Evolutionary conservation across 92 coral and sea anemone species (phyloP), one percentile per base, ranked within the genome.

Genomic region (Siderastrea radians): DNA sequence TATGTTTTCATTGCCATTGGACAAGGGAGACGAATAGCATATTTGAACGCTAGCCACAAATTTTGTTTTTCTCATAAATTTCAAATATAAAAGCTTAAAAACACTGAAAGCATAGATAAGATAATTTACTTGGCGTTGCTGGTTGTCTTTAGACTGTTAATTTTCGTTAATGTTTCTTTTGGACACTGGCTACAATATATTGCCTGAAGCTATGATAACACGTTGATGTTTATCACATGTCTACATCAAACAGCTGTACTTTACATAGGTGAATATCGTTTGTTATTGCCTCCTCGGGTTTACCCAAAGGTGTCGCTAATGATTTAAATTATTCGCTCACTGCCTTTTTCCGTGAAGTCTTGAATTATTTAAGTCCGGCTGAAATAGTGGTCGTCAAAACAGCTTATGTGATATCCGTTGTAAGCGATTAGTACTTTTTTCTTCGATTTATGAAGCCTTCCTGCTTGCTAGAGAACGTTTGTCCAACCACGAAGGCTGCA

Each of bases 251-350:
- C 84, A 65, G 84, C 38, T 68, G 72, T 49, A 4, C 5, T 64
- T 6, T 48, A 13, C 49, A 62, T 49, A 16, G 72, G 3, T 2
- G 26, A 79, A 79, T 5, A 64, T n/a, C 14, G 10, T 61, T 79
- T 16, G 57, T n/a, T 65, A 65, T 62, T 67, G 17, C 6, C 4
- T 49, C 15, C 3, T 54, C 11, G 60, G 46, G 59, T 61, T 78
- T 62, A 64, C 53, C 43, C 16, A 19, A 17, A 58, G 47, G 83
- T 62, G 47, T 49, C 54, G 49, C 47, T 49, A 38, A 63, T 47
- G 52, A 49, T 58, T 44, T 58, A 14, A 44, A 77, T 77, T 77
- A 60, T 63, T 64, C 60, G n/a, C 49, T 79, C 17, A 13, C 68
- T 60, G 14, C 19, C 19, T 5, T 51, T 19, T 47, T 3, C 5